A percentile compares a stretch with the other conserved stretches of the same genome.
phyloP scores from a whole-genome alignment of 2,797 vertebrate genomes.

The Ctenopoma multispine region DNA sequence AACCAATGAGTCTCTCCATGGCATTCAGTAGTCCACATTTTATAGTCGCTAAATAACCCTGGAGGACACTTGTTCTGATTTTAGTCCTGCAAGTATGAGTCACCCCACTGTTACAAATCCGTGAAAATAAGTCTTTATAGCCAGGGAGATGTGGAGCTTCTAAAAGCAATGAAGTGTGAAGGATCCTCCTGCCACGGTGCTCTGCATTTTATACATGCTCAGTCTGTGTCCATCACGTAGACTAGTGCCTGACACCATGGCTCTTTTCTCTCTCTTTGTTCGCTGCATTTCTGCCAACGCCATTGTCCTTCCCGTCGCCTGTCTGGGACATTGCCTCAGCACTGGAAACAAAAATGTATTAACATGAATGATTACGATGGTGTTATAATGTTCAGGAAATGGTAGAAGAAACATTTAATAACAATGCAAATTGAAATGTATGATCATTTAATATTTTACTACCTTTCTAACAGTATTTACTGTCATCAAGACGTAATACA shows the following conservation, averaged over 20 bases:
- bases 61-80: conserved; percentile 51
- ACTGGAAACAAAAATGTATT: conserved; percentile 64
- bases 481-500: neutral
- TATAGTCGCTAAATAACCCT: conserved; percentile 41
- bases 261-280: conserved; percentile 72
- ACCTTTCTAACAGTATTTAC: neutral
- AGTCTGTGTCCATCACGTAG: conserved; percentile 51
- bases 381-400: neutral
- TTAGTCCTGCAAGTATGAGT: conserved; percentile 54
- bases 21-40: conserved; percentile 46
- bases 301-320: conserved; percentile 66
- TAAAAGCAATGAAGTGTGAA: conserved; percentile 72
- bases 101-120: conserved; percentile 68
- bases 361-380: conserved; percentile 9
- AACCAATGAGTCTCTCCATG: conserved; percentile 27
- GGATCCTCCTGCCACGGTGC: conserved; percentile 65
- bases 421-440: neutral
- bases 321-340: conserved; percentile 65
- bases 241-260: conserved; percentile 68
- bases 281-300: conserved; percentile 63
- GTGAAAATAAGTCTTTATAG: conserved; percentile 69
- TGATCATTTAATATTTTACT: neutral
- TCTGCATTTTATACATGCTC: conserved; percentile 65
- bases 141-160: conserved; percentile 64
- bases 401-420: neutral